These are phyloP conservation scores for Brachylomia viminalis DNA, from an alignment of 2,888 invertebrate genomes.

Conservation along the genomic window DNA sequence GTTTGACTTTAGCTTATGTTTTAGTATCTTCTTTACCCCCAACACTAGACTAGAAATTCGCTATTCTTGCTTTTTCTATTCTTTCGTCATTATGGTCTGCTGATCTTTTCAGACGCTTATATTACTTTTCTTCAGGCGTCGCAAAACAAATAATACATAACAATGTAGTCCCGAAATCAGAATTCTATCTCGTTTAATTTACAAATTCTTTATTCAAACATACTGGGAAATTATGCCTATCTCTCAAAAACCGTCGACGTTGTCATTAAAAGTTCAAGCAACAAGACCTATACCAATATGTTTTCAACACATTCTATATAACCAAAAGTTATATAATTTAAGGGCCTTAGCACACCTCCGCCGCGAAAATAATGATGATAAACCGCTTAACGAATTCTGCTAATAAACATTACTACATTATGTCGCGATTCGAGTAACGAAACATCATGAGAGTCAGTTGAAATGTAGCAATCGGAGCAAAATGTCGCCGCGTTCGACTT, in stretches of 20 bases:
- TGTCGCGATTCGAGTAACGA: too few species aligned
- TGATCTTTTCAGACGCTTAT: not conserved
- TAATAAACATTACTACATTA: too few species aligned
- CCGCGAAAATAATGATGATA: too few species aligned
- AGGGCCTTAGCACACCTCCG: too few species aligned
- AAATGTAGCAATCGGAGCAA: too few species aligned
- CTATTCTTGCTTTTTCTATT: not conserved
- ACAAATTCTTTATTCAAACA: not conserved
- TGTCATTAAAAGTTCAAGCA: not conserved
- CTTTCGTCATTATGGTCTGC: not conserved
- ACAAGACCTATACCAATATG: not conserved
- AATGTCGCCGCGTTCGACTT: too few species aligned
- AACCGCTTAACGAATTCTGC: too few species aligned
- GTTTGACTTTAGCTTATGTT: not conserved
- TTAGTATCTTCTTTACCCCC: not conserved
- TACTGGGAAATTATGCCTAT: not conserved
- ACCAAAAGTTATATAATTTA: not conserved
- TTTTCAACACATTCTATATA: conserved; percentile 3
- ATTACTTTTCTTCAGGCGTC: not conserved
- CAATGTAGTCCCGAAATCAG: not conserved
- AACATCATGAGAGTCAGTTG: too few species aligned
- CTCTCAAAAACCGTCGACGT: not conserved
- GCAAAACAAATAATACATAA: too few species aligned
- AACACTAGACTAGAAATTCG: not conserved
- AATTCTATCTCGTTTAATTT: not conserved